These are phyloP conservation scores for Aramus guarauna DNA, from an alignment of 2,113 vertebrate species.

Conservation along the genomic window DNA sequence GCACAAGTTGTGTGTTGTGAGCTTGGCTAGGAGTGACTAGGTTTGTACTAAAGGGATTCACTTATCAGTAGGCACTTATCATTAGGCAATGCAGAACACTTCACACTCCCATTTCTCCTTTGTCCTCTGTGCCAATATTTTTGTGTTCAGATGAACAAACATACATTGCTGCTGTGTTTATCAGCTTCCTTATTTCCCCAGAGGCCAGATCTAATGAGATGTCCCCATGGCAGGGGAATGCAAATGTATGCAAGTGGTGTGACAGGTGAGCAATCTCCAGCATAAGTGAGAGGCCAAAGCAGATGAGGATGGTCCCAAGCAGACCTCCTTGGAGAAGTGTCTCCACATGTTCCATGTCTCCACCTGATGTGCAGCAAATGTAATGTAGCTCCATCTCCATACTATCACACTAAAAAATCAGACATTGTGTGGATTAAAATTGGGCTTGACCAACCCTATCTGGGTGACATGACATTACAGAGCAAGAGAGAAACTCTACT, in stretches of 20 bases:
- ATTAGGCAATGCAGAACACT: not conserved
- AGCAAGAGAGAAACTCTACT: not conserved
- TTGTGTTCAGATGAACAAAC: not conserved
- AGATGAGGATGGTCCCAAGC: not conserved
- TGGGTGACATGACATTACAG: not conserved
- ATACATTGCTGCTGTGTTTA: not conserved
- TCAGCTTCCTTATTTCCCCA: not conserved
- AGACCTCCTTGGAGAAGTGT: not conserved
- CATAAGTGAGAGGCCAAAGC: not conserved
- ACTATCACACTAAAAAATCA: not conserved
- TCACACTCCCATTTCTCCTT: not conserved
- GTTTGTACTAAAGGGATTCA: not conserved
- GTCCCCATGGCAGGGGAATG: not conserved
- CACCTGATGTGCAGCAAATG: not conserved
- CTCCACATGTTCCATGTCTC: not conserved
- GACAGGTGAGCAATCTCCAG: not conserved
- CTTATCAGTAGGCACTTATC: not conserved
- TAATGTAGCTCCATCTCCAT: not conserved
- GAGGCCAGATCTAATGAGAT: not conserved
- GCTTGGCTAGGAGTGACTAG: not conserved
- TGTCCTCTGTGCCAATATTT: not conserved
- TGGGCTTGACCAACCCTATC: not conserved
- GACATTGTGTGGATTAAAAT: not conserved
- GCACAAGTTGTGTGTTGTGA: not conserved
- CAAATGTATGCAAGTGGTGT: not conserved